A percentile compares a stretch with the other conserved stretches of the same genome.
These are phyloP conservation scores for Oplegnathus fasciatus DNA, from an alignment of 2,113 vertebrate species.

Conservation along the genomic window DNA sequence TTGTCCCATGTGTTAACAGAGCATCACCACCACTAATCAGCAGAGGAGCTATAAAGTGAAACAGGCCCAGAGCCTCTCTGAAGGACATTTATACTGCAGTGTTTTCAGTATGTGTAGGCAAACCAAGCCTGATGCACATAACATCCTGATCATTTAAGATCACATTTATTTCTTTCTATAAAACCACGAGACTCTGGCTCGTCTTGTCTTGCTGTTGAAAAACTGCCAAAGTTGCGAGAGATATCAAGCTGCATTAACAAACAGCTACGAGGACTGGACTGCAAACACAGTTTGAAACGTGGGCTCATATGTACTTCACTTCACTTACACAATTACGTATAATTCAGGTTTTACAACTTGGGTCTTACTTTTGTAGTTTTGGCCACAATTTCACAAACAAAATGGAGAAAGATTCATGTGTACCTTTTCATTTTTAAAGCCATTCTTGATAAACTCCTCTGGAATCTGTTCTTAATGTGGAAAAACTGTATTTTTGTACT, in stretches of 20 bases:
- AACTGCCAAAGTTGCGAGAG: not conserved
- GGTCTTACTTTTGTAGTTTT: not conserved
- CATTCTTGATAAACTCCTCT: not conserved
- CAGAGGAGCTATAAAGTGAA: slow-evolving; percentile 30
- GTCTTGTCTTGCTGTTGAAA: not conserved
- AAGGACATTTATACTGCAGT: slow-evolving; percentile 35
- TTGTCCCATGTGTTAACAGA: not conserved
- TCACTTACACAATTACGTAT: not conserved
- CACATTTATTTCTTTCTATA: not conserved
- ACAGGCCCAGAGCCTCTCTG: not conserved
- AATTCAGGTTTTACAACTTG: not conserved
- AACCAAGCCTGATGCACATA: not conserved
- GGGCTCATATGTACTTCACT: not conserved
- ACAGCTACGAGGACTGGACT: not conserved
- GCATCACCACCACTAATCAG: slow-evolving; percentile 14
- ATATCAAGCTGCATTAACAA: not conserved
- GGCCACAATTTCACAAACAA: not conserved
- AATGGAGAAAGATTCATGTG: not conserved
- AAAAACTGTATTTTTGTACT: not conserved
- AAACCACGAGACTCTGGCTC: not conserved
- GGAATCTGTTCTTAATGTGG: not conserved
- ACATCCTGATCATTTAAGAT: not conserved
- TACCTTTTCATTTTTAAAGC: not conserved
- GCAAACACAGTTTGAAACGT: not conserved
- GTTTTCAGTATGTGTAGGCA: not conserved